A percentile compares a stretch with the other conserved stretches of the same genome.
Evolutionary conservation across 2,113 vertebrate species (phyloP).

Genomic region (Aegithalos caudatus): DNA sequence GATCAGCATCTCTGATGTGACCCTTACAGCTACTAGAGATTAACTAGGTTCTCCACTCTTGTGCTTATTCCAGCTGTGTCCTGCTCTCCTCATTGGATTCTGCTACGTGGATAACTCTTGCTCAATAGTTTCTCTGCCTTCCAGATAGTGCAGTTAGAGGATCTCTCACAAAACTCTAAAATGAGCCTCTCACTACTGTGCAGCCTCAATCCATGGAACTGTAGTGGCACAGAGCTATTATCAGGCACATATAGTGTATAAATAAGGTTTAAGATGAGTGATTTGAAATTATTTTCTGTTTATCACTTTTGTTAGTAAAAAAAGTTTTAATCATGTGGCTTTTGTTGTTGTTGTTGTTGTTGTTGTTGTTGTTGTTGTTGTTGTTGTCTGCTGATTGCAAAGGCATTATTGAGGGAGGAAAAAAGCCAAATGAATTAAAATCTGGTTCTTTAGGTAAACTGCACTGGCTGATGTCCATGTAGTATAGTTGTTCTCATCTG

Average conservation of each 20-base stretch:
- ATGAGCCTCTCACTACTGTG: neutral
- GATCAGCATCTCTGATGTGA: neutral
- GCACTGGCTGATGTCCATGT: neutral
- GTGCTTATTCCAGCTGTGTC: neutral
- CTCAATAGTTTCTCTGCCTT: neutral
- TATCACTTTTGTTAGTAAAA: neutral
- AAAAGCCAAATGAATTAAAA: neutral
- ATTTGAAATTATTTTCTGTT: neutral
- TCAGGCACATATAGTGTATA: neutral
- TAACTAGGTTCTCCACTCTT: neutral
- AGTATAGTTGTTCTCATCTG: neutral
- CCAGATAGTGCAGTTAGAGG: neutral
- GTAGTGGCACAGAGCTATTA: neutral
- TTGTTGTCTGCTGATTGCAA: neutral
- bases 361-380: neutral
- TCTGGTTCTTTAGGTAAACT: neutral
- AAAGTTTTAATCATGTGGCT: neutral
- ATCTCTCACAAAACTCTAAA: neutral
- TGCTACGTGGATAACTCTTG: neutral
- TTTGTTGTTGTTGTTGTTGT: neutral
- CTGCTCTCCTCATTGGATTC: neutral
- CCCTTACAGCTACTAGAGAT: neutral
- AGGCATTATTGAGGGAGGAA: neutral
- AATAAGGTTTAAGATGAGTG: neutral
- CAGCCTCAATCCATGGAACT: neutral